Evolutionary conservation across 2,888 invertebrate species (phyloP).

Genomic region (Callimorpha dominula): DNA sequence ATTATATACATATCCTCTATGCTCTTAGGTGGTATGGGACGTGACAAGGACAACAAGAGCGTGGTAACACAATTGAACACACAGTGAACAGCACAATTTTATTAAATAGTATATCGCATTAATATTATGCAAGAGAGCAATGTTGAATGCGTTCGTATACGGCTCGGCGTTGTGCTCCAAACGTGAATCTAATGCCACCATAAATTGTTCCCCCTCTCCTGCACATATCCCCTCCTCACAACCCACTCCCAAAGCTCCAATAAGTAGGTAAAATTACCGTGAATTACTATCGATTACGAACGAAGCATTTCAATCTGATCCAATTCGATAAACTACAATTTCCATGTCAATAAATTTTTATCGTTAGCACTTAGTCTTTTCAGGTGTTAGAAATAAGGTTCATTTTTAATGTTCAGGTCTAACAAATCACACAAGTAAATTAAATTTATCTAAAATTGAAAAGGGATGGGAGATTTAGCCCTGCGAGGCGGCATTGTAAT

Average conservation of each 20-base stretch:
- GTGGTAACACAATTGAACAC: too few relatives aligned
- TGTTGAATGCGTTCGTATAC: slow-evolving; percentile 55
- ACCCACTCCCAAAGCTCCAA: slow-evolving; percentile 53
- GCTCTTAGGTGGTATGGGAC: not conserved
- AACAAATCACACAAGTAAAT: slow-evolving; percentile 28
- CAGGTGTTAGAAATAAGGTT: slow-evolving; percentile 26
- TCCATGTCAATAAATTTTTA: slow-evolving; percentile 53
- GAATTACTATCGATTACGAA: slow-evolving; percentile 81
- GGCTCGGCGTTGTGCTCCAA: slow-evolving; percentile 60
- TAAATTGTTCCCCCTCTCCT: slow-evolving; percentile 73
- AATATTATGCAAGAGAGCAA: slow-evolving; percentile 55
- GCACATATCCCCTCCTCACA: slow-evolving; percentile 58
- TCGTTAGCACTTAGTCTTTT: slow-evolving; percentile 21
- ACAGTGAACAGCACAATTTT: slow-evolving; percentile 37
- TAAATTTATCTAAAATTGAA: slow-evolving; percentile 28
- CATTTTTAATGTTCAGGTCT: slow-evolving; percentile 18
- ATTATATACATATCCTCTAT: not conserved
- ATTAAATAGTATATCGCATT: slow-evolving; percentile 50
- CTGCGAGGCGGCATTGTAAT: not conserved
- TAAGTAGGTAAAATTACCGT: slow-evolving; percentile 70
- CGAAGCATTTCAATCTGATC: slow-evolving; percentile 68
- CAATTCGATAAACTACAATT: slow-evolving; percentile 56
- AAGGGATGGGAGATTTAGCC: slow-evolving; percentile 3
- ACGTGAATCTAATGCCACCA: slow-evolving; percentile 80
- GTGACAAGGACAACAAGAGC: not conserved